Evolutionary conservation across 92 coral and sea anemone species (phyloP).

Genomic region (Ricordea florida): DNA sequence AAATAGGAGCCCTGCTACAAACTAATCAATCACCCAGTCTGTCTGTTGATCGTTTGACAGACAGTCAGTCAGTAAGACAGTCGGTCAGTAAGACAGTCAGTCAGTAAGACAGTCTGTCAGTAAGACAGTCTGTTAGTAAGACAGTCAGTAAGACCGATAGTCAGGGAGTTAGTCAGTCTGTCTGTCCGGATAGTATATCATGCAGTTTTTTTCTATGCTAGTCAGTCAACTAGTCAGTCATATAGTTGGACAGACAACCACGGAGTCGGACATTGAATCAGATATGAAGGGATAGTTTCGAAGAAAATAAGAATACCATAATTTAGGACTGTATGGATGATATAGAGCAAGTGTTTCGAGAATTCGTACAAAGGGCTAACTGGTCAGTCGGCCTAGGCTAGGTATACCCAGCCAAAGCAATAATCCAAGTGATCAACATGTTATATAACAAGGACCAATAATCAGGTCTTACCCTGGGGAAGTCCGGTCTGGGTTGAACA

Average conservation of each 20-base stretch:
- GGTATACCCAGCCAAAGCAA: no score
- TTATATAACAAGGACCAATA: background rate
- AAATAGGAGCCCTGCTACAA: no score
- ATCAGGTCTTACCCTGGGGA: conserved; percentile 56
- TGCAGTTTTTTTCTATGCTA: no score
- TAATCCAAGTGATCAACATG: background rate
- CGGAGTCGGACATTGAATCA: background rate
- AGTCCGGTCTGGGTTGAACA: conserved; percentile 79
- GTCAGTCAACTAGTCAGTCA: background rate
- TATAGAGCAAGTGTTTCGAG: no score
- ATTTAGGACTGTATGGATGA: no score
- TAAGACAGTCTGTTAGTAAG: background rate
- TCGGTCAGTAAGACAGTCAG: background rate
- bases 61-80: background rate
- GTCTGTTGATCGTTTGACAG: no score
- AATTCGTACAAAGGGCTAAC: no score
- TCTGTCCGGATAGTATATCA: background rate
- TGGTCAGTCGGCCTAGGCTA: no score
- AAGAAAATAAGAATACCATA: no score
- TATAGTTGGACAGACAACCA: background rate
- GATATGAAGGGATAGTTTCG: no score
- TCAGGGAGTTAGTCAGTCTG: background rate
- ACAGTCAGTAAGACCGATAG: background rate
- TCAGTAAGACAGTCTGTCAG: background rate
- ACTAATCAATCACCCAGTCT: background rate